A percentile compares a stretch with the other conserved stretches of the same genome.
Evolutionary conservation across 2,888 invertebrate genomes (phyloP).

Genomic region (Acanthopleura granulata): DNA sequence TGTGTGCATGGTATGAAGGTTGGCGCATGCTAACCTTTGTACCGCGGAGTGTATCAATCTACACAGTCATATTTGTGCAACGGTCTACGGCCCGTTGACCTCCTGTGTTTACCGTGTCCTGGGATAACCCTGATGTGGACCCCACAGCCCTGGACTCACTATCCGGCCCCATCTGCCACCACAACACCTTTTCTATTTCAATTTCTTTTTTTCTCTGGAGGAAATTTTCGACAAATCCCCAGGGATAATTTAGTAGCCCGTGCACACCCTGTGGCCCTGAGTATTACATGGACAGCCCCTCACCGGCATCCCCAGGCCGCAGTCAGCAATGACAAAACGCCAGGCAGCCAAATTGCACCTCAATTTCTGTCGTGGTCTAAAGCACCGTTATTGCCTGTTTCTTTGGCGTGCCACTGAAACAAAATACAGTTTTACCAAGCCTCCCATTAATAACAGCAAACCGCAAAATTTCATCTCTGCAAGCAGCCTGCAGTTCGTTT

Average conservation of each 20-base stretch:
- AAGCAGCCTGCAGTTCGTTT: constrained; percentile 15
- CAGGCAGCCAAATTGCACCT: constrained; percentile 8
- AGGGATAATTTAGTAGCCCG: background rate
- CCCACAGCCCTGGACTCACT: background rate
- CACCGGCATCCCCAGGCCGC: background rate
- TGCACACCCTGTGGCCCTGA: background rate
- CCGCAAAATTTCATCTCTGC: constrained; percentile 18
- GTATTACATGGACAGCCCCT: background rate
- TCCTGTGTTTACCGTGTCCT: too few species aligned
- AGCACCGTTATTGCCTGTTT: constrained; percentile 7
- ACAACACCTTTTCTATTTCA: background rate
- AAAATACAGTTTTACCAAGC: constrained; percentile 18
- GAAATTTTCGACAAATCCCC: background rate
- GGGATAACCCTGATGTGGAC: too few species aligned
- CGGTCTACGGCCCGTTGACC: too few species aligned
- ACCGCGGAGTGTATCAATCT: too few species aligned
- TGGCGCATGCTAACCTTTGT: too few species aligned
- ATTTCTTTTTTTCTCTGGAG: background rate
- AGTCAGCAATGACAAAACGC: constrained; percentile 5
- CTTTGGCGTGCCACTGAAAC: background rate
- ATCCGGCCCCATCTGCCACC: background rate
- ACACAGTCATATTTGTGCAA: too few species aligned
- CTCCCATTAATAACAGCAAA: constrained; percentile 14
- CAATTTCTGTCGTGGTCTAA: background rate
- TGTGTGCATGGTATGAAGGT: too few species aligned